Percentiles rank a stretch among this genome's conserved stretches.
phyloP scores from a whole-genome alignment of 1,140 invertebrate species.

The Centruroides sculpturatus region DNA sequence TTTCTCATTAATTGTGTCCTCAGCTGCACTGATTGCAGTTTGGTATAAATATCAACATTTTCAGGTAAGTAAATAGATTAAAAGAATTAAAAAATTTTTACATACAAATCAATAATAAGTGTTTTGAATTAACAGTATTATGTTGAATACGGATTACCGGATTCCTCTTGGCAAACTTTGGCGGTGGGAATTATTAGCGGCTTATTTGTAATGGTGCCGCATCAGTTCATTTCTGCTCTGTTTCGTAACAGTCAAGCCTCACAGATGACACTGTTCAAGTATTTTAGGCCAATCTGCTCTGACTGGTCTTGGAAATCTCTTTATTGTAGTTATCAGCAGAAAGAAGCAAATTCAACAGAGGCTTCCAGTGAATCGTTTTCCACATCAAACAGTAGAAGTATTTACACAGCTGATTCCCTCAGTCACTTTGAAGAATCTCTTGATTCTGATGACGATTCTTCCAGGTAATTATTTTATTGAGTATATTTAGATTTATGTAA shows the following conservation, averaged over 20 bases:
- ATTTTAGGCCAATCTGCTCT: neutral
- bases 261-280: neutral
- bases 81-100: neutral
- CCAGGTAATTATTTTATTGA: neutral
- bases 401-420: conserved; percentile 6
- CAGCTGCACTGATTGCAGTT: neutral
- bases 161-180: neutral
- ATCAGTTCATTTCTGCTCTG: neutral
- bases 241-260: neutral
- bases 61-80: neutral
- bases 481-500: too few relatives aligned
- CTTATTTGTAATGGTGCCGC: conserved; percentile 1
- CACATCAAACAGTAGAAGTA: conserved; percentile 1
- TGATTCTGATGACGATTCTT: neutral
- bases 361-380: neutral
- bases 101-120: neutral
- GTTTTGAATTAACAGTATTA: neutral
- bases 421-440: neutral
- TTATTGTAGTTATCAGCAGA: conserved; percentile 5
- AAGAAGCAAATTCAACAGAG: conserved; percentile 2
- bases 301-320: neutral
- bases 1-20: conserved; percentile 1
- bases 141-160: neutral
- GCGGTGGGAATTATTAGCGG: neutral
- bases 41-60: neutral